Percentiles rank a stretch among this genome's conserved stretches.
These are phyloP conservation scores for Pogonophryne albipinna DNA, from an alignment of 2,797 vertebrate genomes.

Conservation along the genomic window DNA sequence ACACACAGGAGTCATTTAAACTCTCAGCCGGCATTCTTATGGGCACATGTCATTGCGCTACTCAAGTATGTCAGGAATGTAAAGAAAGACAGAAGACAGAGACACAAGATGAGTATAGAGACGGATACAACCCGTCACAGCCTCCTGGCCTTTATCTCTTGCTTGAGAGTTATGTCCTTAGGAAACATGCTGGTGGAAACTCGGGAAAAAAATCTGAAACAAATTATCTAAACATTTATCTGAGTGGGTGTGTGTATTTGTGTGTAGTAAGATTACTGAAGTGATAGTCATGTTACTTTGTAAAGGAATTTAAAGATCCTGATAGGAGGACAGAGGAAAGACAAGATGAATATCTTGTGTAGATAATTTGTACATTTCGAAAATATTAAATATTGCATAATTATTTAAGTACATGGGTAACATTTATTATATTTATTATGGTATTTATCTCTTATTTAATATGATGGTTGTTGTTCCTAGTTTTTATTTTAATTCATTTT, in stretches of 20 bases:
- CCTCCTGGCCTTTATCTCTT: slow-evolving; percentile 26
- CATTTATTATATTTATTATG: too few species aligned
- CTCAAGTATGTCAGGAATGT: slow-evolving; percentile 68
- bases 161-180: slow-evolving; percentile 15
- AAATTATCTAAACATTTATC: slow-evolving; percentile 33
- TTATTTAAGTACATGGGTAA: too few species aligned
- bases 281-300: slow-evolving; percentile 8
- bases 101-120: slow-evolving; percentile 34
- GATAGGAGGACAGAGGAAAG: slow-evolving; percentile 10
- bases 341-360: slow-evolving; percentile 32
- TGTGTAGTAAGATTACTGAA: slow-evolving; percentile 37
- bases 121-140: slow-evolving; percentile 33
- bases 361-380: too few species aligned
- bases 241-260: slow-evolving; percentile 19
- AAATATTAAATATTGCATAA: too few species aligned
- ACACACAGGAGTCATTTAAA: slow-evolving; percentile 50
- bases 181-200: slow-evolving; percentile 15
- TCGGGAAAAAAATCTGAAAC: slow-evolving; percentile 17
- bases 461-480: too few species aligned
- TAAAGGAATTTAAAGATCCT: slow-evolving; percentile 34
- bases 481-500: too few species aligned
- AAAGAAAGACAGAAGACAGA: slow-evolving; percentile 36
- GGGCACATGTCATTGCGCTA: slow-evolving; percentile 59
- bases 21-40: slow-evolving; percentile 53
- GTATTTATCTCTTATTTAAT: too few species aligned